A percentile compares a stretch with the other conserved stretches of the same genome.
These are phyloP conservation scores for Triplophysa tibetana DNA, from an alignment of 2,113 vertebrate genomes.

Conservation along the genomic window DNA sequence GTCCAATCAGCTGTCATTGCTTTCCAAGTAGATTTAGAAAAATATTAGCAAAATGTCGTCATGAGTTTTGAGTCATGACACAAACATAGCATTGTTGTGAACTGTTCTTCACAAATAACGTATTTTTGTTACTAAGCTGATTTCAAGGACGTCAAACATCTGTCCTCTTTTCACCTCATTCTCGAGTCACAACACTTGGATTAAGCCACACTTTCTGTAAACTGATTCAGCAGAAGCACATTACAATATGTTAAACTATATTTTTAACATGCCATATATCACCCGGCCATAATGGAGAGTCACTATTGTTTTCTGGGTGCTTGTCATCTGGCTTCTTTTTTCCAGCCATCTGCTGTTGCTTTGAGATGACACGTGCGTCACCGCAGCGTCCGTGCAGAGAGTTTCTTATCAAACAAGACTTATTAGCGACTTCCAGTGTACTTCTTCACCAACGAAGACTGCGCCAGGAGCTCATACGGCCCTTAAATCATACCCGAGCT, in stretches of 20 bases:
- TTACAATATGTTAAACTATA: neutral
- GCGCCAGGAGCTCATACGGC: neutral
- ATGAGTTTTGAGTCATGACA: neutral
- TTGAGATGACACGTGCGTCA: neutral
- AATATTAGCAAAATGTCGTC: too few species aligned
- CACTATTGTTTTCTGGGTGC: conserved; percentile 67
- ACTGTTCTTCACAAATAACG: neutral
- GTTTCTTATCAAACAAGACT: conserved; percentile 16
- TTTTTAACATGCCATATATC: neutral
- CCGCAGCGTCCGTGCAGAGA: neutral
- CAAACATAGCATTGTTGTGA: neutral
- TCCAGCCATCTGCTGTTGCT: conserved; percentile 73
- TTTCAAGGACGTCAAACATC: too few species aligned
- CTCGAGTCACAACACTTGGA: too few species aligned
- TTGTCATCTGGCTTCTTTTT: conserved; percentile 68
- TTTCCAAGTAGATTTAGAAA: too few species aligned
- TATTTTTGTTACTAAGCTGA: too few species aligned
- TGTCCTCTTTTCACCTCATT: too few species aligned
- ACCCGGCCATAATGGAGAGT: neutral
- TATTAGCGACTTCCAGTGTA: neutral
- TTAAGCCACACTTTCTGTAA: too few species aligned
- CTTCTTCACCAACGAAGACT: neutral
- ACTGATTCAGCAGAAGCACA: neutral
- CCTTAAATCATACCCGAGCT: conserved; percentile 17
- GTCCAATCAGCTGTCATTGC: too few species aligned